A percentile compares a stretch with the other conserved stretches of the same genome.
phyloP scores from a whole-genome alignment of 2,113 vertebrate genomes.

The Bolborhynchus lineola region DNA sequence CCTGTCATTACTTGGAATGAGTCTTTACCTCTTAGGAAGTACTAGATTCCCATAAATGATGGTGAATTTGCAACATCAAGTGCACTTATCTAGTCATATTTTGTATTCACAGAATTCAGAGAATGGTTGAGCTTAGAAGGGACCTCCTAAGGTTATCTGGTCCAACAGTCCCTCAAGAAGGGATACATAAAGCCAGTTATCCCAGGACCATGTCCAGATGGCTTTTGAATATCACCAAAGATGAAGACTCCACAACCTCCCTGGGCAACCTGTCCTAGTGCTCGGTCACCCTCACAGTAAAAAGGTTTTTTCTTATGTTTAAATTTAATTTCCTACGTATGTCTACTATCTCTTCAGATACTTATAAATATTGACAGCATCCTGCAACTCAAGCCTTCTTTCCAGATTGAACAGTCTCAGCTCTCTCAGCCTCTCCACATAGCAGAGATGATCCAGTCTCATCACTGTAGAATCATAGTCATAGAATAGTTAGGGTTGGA shows the following conservation, averaged over 20 bases:
- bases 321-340: neutral
- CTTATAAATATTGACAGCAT: neutral
- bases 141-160: neutral
- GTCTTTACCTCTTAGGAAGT: neutral
- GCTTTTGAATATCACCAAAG: neutral
- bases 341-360: neutral
- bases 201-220: too few relatives aligned
- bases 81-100: neutral
- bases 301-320: neutral
- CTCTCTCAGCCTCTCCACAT: neutral
- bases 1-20: neutral
- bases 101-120: neutral
- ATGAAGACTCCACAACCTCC: neutral
- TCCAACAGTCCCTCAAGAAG: neutral
- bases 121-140: neutral
- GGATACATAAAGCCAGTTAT: neutral
- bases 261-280: neutral
- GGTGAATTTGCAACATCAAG: neutral
- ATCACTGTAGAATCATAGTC: too few relatives aligned
- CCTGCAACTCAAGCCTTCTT: neutral
- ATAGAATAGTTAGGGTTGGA: too few relatives aligned
- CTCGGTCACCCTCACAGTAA: neutral
- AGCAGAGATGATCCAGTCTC: neutral
- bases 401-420: neutral
- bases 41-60: neutral